Base-by-base conservation (phyloP, 2,888 invertebrate genomes). In the Stegana nigrithorax region DNA sequence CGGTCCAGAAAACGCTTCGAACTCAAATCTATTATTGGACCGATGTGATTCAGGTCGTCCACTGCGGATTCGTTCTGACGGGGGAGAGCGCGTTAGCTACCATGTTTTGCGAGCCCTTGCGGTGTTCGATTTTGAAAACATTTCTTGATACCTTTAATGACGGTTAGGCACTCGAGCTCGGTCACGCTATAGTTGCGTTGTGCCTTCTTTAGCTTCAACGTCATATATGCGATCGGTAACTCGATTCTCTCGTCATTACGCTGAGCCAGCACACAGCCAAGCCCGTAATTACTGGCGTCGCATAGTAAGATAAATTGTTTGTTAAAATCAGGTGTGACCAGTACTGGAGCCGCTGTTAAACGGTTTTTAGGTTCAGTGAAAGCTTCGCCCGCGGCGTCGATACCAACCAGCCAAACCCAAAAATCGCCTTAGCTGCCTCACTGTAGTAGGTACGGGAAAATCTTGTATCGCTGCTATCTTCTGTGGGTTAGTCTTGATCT, bases 341-440 rank as follows among this genome's bases (percentile, higher is more conserved):
- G 45, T 1, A 59, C 29, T 14, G 32, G 47, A 32, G 42, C 58
- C 6, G 58, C 17, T 12, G 36, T 29, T 36, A 36, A 10, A 8
- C 12, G n/a, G 19, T 10, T 19, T 17, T 56, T 21, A 19, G 21
- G 4, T 6, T 19, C 8, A 10, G 8, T 21, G 12, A 47, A 47
- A 17, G 45, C 4, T 19, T 47, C 19, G 14, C 21, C 19, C 6
- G 45, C 45, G 17, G 4, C 45, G 5, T 47, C 45, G 7, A 29
- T 67, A 67, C 65, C 65, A 68, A 0, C 67, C 64, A 4, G 67
- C 60, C 60, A 67, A 55, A 1, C 68, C 67, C 19, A 67, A 29
- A 27, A 67, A 63, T 26, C 64, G 25, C 2, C 69, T 47, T 2
- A 67, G 21, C 17, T 60, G 57, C n/a, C 51, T 60, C 0, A 26